Evolutionary conservation across 2,113 vertebrate species (phyloP).

Genomic region (Trinectes maculatus): DNA sequence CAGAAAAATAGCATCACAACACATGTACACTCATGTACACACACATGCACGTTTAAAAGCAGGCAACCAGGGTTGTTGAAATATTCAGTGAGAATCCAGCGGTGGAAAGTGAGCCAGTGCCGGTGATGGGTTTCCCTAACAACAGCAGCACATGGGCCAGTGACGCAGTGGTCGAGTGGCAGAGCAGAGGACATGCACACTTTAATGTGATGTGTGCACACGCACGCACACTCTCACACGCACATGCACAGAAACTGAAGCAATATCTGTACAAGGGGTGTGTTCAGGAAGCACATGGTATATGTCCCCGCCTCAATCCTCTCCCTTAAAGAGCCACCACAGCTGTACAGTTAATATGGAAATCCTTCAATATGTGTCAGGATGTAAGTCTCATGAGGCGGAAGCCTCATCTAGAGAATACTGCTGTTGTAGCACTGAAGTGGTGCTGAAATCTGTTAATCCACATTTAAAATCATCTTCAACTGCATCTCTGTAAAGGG

Average conservation of each 20-base stretch:
- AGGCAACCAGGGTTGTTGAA: conserved; percentile 73
- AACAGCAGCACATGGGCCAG: conserved; percentile 82
- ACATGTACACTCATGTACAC: too few species aligned
- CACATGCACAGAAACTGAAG: conserved; percentile 15
- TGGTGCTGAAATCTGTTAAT: background rate
- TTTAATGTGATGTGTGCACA: conserved; percentile 29
- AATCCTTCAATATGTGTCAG: background rate
- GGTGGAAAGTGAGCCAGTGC: conserved; percentile 81
- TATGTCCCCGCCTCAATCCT: conserved; percentile 30
- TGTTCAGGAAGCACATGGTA: conserved; percentile 59
- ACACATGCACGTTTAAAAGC: conserved; percentile 23
- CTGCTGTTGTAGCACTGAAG: background rate
- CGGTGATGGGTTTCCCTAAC: conserved; percentile 87
- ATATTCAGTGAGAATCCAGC: conserved; percentile 82
- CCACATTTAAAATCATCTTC: background rate
- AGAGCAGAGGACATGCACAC: conserved; percentile 8
- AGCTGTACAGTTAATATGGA: background rate
- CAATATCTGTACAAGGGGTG: conserved; percentile 27
- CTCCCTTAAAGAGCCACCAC: conserved; percentile 56
- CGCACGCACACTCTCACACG: conserved; percentile 17
- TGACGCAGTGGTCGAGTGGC: conserved; percentile 63
- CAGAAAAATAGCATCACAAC: conserved; percentile 39
- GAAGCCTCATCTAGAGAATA: background rate
- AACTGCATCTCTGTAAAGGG: background rate
- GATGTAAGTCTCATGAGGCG: background rate